Evolutionary conservation across 2,888 invertebrate genomes (phyloP), one percentile per base, ranked within the genome.

Genomic region (Stegana nigrithorax): DNA sequence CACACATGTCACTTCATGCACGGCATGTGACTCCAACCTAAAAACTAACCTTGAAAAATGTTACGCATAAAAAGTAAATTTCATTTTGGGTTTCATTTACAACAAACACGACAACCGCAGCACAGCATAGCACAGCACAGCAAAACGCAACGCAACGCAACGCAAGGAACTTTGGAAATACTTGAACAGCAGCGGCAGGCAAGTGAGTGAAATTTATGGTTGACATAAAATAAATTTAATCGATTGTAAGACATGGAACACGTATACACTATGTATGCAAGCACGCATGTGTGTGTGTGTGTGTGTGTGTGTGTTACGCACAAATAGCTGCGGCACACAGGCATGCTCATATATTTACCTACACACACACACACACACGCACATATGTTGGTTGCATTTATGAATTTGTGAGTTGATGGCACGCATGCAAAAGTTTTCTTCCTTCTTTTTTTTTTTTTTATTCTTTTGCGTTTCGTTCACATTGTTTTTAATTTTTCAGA

Each of bases 141-240:
- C 14, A 39, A 39, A 14, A 39, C 17, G 7, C n/a, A 5, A 10
- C 39, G 10, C 4, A 39, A 39, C 6, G 5, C 39, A 39, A 45
- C 1, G 21, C n/a, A 45, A 25, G 6, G 25, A 26, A 51, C 25
- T 51, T 14, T 25, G n/a, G 26, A 10, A 26, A 50, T n/a, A 23
- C 10, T 14, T 12, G 21, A 47, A 47, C 12, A 12, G 19, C 47
- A 47, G 21, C 6, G 21, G 21, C 23, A 50, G 25, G 36, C 36
- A 50, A 50, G 27, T 14, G 23, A 12, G 26, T 32, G 64, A 72
- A 73, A 75, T 76, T 75, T 76, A 76, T 76, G 74, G 67, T 65
- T 68, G 71, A 66, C 69, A 74, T 76, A 73, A 75, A 74, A 72
- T 66, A 75, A 75, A 76, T 76, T 72, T 75, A 74, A 76, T 74